Base-by-base conservation (phyloP, 2,797 vertebrate genomes). In the Miichthys miiuy region DNA sequence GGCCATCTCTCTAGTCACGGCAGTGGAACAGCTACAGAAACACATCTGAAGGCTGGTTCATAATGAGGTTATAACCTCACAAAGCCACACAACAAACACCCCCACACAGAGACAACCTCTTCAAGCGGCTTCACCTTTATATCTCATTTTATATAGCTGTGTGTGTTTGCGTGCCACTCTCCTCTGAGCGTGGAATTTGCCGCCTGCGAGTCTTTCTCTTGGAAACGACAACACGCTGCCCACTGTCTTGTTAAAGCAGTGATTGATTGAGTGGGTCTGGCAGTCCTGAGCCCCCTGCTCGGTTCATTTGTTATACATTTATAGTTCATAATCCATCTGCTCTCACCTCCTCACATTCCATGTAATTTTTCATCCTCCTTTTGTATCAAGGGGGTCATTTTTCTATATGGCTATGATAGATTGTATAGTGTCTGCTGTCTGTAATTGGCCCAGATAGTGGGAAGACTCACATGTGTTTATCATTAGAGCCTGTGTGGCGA, bases 261-360 rank as follows among this genome's bases (percentile, higher is more conserved):
- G 95, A 95, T 93, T 82, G 94, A 95, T 95, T 80, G 91, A 92
- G 84, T 17, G 1, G 83, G 75, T 88, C 87, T 91, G 89, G 86
- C 87, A 72, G 87, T 84, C 88, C 85, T 55, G 82, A 85, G 86
- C 88, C 84, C 88, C 86, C 86, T 77, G 84, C 84, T 85, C 68
- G 47, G 77, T 91, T 93, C 92, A 94, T 94, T 92, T 91, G 91
- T 94, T 89, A 84, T 63, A 93, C 89, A 90, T 88, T 91, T 91
- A 91, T 91, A 93, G 91, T 93, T 93, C 91, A 88, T 87, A 87
- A 93, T 92, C 93, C 92, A 92, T 94, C 94, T 93, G 91, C 90
- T 88, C 88, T 80, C 89, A 89, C 82, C 90, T 85, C 82, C 68
- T 80, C 89, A 82, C 86, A 57, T 76, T 83, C 64, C n/a, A 0